phyloP scores from a whole-genome alignment of 2,797 vertebrate species.

The Harpagifer antarcticus region DNA sequence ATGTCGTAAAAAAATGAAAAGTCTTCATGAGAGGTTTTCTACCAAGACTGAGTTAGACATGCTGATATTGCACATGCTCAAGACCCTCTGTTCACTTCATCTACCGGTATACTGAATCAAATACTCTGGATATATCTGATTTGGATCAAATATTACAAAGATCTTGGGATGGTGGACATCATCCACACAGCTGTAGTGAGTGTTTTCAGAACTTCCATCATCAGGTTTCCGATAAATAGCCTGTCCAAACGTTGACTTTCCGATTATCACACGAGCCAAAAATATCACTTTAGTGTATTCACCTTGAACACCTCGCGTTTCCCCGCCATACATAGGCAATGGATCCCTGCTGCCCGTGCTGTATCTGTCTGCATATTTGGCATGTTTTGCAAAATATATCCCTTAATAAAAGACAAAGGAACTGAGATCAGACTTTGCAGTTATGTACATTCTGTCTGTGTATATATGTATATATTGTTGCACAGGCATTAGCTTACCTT shows the following conservation, averaged over 20 bases:
- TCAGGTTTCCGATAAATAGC: conserved; percentile 83
- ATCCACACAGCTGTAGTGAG: conserved; percentile 91
- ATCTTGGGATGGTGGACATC: conserved; percentile 81
- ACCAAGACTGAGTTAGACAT: neutral
- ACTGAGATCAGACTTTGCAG: neutral
- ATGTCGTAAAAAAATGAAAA: too few species aligned
- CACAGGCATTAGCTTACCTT: conserved; percentile 78
- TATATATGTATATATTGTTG: neutral
- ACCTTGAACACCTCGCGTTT: conserved; percentile 44
- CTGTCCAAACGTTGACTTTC: conserved; percentile 82
- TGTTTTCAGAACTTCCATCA: conserved; percentile 79
- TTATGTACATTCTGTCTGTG: neutral
- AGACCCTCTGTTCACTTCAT: conserved; percentile 44
- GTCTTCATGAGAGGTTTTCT: too few species aligned
- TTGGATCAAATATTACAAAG: conserved; percentile 90
- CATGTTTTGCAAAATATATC: conserved; percentile 90
- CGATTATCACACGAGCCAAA: conserved; percentile 89
- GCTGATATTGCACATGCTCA: neutral
- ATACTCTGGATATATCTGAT: conserved; percentile 94
- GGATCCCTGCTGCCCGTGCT: conserved; percentile 70
- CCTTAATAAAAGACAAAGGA: conserved; percentile 75
- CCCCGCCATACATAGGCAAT: conserved; percentile 79
- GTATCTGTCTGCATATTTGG: conserved; percentile 84
- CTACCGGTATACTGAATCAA: conserved; percentile 84
- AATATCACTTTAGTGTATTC: conserved; percentile 84